Base-by-base conservation (phyloP, 2,888 invertebrate species). In the Pemphredon lugubris region DNA sequence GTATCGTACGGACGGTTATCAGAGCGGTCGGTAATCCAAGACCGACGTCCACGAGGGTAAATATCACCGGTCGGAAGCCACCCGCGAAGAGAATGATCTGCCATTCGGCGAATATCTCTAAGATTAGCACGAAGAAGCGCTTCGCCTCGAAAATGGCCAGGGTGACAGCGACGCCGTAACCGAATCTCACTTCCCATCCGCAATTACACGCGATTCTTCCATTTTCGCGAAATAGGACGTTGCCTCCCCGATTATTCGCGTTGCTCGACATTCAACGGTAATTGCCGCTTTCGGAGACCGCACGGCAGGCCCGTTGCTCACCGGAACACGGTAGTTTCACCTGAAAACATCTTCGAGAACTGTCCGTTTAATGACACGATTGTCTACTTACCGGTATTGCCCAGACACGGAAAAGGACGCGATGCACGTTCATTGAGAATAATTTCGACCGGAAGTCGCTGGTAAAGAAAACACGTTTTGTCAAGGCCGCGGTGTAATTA, bases 61-160 rank as follows among this genome's bases (percentile, higher is more conserved):
- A 75, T 34, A 82, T 60, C 3, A 88, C 61, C 0, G 88, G 86
- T 48, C 71, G 70, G 5, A 84, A 60, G 18, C 85, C 88, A 11
- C 87, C 88, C 3, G 84, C 84, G 53, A 89, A 86, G 5, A 78
- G 77, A n/a, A 89, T 82, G 7, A 86, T 77, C 45, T 83, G 80
- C 83, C 85, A 83, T 53, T 89, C 84, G 13, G 83, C 74, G 21
- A 87, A 75, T 54, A 86, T 82, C 63, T 88, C 88, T n/a, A 88
- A 48, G 7, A 80, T 68, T 37, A 89, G 55, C 30, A 88, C 74
- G 34, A 86, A 77, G 34, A 88, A 77, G 2, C 89, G 82, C 73
- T 89, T 88, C 9, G 81, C 79, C 69, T 88, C 88, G 50, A 89
- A 76, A 5, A 84, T 74, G 14, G 81, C 82, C n/a, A 88, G 79